Evolutionary conservation across 92 coral and sea anemone species (phyloP), one percentile per base, ranked within the genome.

Genomic region (Paramuricea clavata): DNA sequence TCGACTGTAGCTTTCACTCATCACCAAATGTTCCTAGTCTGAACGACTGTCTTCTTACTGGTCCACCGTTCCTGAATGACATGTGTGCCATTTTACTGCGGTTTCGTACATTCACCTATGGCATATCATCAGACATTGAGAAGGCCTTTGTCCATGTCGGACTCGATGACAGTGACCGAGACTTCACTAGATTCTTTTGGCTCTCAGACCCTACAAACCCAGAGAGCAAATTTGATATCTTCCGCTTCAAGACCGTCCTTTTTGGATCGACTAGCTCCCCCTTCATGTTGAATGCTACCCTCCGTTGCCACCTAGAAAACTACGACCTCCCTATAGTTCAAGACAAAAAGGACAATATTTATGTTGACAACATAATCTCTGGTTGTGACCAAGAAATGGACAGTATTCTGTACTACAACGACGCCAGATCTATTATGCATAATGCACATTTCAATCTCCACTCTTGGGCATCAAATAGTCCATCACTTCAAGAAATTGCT

Each of bases 151-250:
- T 91, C 34, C 91, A 76, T 32, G 82, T 83, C 22, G 69, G 74
- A 33, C 91, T 91, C 7, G 65, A 91, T 57, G 71, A 83, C 32
- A 76, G 28, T 17, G 87, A 89, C 60, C 26, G 88, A 26, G 91
- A 90, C 74, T 87, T 87, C 35, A 90, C 91, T n/a, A 72, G 88
- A 26, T 90, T 90, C 69, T 54, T 71, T 52, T 90, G 91, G 93
- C 47, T 90, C 49, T 23, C 61, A 16, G 85, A 90, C n/a, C 54
- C 93, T 1, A 49, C 27, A 12, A 62, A 90, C 33, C 91, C 82
- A 2, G 89, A 87, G 23, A 87, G 86, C 76, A 78, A 64, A 52
- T 78, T 87, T 74, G 7, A 36, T 12, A 71, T 75, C 42, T 91
- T 82, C 52, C 87, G 89, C 10, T 91, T 83, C 62, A 82, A 82